A percentile compares a stretch with the other conserved stretches of the same genome.
Evolutionary conservation across 2,797 vertebrate genomes (phyloP).

Genomic region (Myripristis jacobus): DNA sequence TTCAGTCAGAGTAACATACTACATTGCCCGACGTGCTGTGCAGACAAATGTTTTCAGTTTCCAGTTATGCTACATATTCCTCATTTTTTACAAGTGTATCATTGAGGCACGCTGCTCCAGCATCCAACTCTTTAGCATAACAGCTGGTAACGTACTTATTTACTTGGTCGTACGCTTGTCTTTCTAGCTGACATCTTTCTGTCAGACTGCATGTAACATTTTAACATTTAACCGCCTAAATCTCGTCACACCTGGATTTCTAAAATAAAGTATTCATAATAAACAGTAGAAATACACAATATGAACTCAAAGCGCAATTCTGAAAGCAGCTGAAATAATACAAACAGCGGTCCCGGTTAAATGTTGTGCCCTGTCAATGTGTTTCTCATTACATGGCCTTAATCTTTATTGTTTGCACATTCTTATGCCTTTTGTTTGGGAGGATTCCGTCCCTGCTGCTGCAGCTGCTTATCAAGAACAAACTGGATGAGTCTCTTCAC

Average conservation of each 20-base stretch:
- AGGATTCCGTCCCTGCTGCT: neutral
- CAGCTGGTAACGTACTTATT: too few relatives aligned
- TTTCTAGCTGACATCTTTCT: too few relatives aligned
- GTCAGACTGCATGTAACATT: too few relatives aligned
- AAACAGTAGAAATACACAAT: neutral
- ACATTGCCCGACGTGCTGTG: neutral
- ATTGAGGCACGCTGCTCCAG: too few relatives aligned
- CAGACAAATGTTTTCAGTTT: neutral
- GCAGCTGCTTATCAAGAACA: slow-evolving; percentile 68
- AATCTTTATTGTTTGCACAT: neutral
- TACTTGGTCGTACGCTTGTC: too few relatives aligned
- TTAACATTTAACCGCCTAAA: neutral
- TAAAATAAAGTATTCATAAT: neutral
- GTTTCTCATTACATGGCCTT: neutral
- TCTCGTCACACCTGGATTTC: neutral
- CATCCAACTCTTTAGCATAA: too few relatives aligned
- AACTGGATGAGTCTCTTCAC: slow-evolving; percentile 79
- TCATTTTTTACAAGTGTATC: too few relatives aligned
- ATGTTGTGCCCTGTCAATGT: neutral
- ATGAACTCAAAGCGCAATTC: neutral
- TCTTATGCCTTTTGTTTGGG: slow-evolving; percentile 41
- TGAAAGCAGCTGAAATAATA: too few relatives aligned
- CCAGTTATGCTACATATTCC: neutral
- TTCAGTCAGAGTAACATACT: neutral
- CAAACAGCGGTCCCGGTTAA: neutral